Evolutionary conservation across 1,140 invertebrate genomes (phyloP), one percentile per base, ranked within the genome.

Genomic region (Trachymyrmex septentrionalis): DNA sequence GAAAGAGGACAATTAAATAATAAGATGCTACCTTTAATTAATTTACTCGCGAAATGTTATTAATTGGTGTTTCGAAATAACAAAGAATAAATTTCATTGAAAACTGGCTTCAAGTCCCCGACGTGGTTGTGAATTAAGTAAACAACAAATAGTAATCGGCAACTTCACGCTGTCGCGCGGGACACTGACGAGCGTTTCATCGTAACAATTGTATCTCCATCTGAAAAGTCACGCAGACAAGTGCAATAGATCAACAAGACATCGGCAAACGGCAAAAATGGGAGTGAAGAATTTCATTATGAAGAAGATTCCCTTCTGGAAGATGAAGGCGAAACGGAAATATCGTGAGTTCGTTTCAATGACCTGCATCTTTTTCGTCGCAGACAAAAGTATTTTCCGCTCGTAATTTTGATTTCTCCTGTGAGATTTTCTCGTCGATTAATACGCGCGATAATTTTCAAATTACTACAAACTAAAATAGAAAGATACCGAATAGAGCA

Each of bases 281-380:
- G 94, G 94, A 30, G 91, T 94, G 73, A 94, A 94, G 85, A 94
- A 91, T 85, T 94, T 94, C 38, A 92, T 94, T 27, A 93, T 93
- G 92, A 94, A 94, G 53, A 86, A 93, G 67, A 92, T 94, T 75
- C 93, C 93, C 3, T 94, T 94, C 66, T 94, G 92, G 90, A 94
- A 94, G 76, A 82, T 93, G 55, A 94, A 94, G 66, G 64, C 90
- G 34, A 92, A 92, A 77, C 89, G 92, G 71, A 94, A 94, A 78
- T 91, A 86, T 63, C 90, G 94, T 94, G 88, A 94, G 94, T 93
- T 71, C 63, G 21, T 24, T 55, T 67, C 64, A 44, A 38, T 38
- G 38, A 38, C 1, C 38, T 38, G 7, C 1, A 38, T 38, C 38
- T 38, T 38, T 38, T 38, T 5, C 14, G 38, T 27, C 3, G 19